Base-by-base conservation (phyloP, 2,888 invertebrate genomes). In the Eristalis pertinax region DNA sequence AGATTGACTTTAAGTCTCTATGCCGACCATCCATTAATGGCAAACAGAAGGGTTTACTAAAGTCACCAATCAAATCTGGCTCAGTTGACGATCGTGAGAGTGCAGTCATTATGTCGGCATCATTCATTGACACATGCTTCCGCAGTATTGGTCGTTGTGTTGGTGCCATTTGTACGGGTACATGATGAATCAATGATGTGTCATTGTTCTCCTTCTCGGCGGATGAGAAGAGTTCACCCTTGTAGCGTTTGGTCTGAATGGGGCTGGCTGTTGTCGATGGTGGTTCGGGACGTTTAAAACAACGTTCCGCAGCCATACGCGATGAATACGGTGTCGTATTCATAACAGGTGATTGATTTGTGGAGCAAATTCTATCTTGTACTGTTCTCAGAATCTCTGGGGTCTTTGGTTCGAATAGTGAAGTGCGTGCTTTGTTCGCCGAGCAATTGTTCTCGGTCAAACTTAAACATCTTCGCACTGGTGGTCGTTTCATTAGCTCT, bases 31-130 rank as follows among this genome's bases (percentile, higher is more conserved):
- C 92, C 0, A 95, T 95, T n/a, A 97, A 92, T 0, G 98, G 98
- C 64, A 98, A 92, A 0, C 95, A 94, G 90, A 96, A 97, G 0
- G 96, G 94, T 85, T 95, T 95, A 56, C 95, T 96, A 92, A 97
- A 97, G 92, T 98, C 98, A 0, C 98, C 98, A 75, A 97, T 97
- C 7, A 98, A 93, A 91, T 97, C 96, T 0, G 96, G 95, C 86
- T 97, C 96, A 5, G 94, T 94, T 1, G 94, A 93, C 38, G 96
- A 96, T 93, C 95, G 93, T 19, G 96, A 95, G 86, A 97, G 92
- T 0, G 97, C 97, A 11, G 94, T 94, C 95, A 96, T 96, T 15
- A 96, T 96, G 82, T 92, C 92, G 0, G 95, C 95, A 91, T 97
- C 97, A 65, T 96, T 96, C 89, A 97, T 97, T 0, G 97, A 97